Percentiles rank a stretch among this genome's conserved stretches.
These are phyloP conservation scores for Setophaga petechia DNA, from an alignment of 2,113 vertebrate genomes.

Conservation along the genomic window DNA sequence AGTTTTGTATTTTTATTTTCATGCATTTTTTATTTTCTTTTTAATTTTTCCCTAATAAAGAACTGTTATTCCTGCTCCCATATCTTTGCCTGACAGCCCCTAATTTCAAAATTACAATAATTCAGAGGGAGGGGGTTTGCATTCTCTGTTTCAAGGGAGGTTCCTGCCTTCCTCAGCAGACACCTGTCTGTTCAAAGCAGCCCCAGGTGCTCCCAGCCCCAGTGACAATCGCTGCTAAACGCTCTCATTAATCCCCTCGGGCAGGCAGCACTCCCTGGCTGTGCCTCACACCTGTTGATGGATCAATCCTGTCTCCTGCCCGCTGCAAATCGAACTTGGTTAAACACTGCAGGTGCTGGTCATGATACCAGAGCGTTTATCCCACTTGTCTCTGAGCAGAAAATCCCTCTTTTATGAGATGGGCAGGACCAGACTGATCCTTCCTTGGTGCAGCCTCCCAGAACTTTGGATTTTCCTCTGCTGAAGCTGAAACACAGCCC, in stretches of 20 bases:
- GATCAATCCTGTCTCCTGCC: not conserved
- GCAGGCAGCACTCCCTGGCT: accelerated
- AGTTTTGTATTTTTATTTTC: not conserved
- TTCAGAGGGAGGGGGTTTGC: accelerated
- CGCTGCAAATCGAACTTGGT: not conserved
- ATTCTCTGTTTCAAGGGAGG: not conserved
- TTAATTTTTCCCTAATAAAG: not conserved
- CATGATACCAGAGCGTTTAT: accelerated
- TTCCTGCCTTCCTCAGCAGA: not conserved
- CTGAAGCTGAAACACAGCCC: not conserved
- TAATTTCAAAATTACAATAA: not conserved
- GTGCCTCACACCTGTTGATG: not conserved
- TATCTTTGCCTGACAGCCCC: not conserved
- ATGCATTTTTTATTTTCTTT: not conserved
- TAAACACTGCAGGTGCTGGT: accelerated
- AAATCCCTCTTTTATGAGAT: accelerated
- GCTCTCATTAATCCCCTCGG: not conserved
- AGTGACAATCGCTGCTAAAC: not conserved
- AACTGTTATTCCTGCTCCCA: not conserved
- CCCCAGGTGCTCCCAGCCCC: not conserved
- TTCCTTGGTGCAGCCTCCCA: not conserved
- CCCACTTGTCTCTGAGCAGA: not conserved
- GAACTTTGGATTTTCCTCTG: not conserved
- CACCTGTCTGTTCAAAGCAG: not conserved
- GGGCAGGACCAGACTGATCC: not conserved